A percentile compares a stretch with the other conserved stretches of the same genome.
phyloP scores from a whole-genome alignment of 2,888 invertebrate genomes.

The Notocelia uddmanniana region DNA sequence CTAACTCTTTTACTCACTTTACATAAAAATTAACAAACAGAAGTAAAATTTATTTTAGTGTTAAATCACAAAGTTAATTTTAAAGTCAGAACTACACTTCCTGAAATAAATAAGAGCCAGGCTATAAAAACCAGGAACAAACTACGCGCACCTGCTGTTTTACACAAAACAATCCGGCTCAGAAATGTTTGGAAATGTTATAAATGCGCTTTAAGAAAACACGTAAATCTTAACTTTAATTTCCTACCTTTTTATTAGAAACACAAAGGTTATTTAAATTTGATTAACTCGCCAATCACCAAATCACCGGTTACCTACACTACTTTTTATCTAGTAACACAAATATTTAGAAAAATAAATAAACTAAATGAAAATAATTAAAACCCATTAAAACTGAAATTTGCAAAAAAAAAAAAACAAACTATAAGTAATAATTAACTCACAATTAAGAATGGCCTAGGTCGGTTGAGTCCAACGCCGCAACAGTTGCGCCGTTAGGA shows the following conservation, averaged over 20 bases:
- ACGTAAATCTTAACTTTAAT: too few species aligned
- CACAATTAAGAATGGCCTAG: slow-evolving; percentile 18
- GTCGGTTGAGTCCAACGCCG: neutral
- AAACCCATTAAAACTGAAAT: neutral
- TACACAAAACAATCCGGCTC: neutral
- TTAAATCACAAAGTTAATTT: slow-evolving; percentile 6
- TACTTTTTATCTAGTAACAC: too few species aligned
- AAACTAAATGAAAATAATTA: neutral
- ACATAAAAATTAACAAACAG: neutral
- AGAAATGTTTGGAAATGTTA: neutral
- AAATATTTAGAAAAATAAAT: too few species aligned
- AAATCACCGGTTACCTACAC: too few species aligned
- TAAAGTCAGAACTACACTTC: neutral
- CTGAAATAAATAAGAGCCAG: slow-evolving; percentile 1
- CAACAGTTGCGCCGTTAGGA: neutral
- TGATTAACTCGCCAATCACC: too few species aligned
- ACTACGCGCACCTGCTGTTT: neutral
- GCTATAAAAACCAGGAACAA: neutral
- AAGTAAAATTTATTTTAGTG: slow-evolving; percentile 3
- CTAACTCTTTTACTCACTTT: neutral
- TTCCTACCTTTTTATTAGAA: neutral
- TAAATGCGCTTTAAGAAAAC: neutral
- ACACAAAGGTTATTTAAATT: too few species aligned
- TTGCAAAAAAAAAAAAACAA: neutral
- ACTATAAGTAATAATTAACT: slow-evolving; percentile 3